Evolutionary conservation across 2,113 vertebrate species (phyloP), one percentile per base, ranked within the genome.

Genomic region (Myotis lucifugus): DNA sequence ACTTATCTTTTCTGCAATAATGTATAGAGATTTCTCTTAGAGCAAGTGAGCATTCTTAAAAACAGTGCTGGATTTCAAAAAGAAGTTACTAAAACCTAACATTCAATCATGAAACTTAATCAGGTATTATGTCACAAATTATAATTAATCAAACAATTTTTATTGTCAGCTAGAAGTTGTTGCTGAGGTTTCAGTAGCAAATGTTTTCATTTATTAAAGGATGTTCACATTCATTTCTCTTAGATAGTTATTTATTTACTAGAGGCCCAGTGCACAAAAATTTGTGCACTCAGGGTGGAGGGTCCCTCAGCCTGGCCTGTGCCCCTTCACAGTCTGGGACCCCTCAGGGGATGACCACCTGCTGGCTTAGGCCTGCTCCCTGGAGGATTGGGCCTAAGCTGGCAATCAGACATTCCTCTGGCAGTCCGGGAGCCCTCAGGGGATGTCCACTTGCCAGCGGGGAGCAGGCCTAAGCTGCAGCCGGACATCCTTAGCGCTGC

Each of bases 181-280:
- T 79, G 18, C 64, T 76, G 13, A 85, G 85, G 34, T 76, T 86
- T 93, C 59, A 61, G 18, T 56, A 81, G 37, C 25, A 87, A 70
- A 32, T 84, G 3, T 66, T 92, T 93, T 59, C 1, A 74, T 81
- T 48, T 93, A 82, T 54, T 69, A 91, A 92, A 56, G 2, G 18
- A 76, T 69, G 9, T 85, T 93, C n/a, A 66, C 59, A 40, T 83
- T 94, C 5, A 56, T 93, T 93, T 89, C 18, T 79, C 54, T 89
- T 82, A 46, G 72, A 83, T 73, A 40, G 40, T 19, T 81, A 34
- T 84, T 93, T 70, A 34, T 90, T 94, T 69, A 46, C 46, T 46
- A 46, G 46, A 46, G 46, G 46, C 10, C 46, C 2, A 6, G 46
- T 2, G 46, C 46, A 46, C 2, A 6, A 46, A 46, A 46, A 46